Percentiles rank a stretch among this genome's conserved stretches.
Conservation (phyloP, 2,888 invertebrate species). For the Mythimna loreyi region DNA sequence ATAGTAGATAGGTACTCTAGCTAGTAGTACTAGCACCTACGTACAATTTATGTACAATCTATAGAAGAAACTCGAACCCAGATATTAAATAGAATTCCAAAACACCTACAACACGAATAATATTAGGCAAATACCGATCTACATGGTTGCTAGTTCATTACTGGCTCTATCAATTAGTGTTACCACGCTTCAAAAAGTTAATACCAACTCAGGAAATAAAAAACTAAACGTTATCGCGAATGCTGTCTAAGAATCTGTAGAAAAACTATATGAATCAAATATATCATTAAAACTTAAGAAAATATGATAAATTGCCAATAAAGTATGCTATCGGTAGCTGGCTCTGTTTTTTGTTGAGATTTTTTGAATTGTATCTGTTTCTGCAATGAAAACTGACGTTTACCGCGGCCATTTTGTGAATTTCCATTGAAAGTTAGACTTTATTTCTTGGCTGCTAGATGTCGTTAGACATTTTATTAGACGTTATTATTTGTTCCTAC, state of each 20-base stretch:
- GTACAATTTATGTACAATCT: background rate
- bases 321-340: slow-evolving; percentile 68
- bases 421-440: slow-evolving; percentile 51
- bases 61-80: slow-evolving; percentile 10
- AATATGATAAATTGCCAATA: slow-evolving; percentile 82
- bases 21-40: background rate
- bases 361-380: slow-evolving; percentile 74
- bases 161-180: slow-evolving; percentile 65
- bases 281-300: slow-evolving; percentile 80
- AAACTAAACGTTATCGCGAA: slow-evolving; percentile 65
- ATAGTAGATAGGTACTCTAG: background rate
- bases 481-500: slow-evolving; percentile 39
- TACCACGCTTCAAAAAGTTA: slow-evolving; percentile 62
- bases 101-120: slow-evolving; percentile 53
- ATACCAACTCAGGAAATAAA: slow-evolving; percentile 65
- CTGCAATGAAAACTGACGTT: slow-evolving; percentile 35
- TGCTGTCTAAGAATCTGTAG: slow-evolving; percentile 68
- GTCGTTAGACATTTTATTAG: slow-evolving; percentile 20
- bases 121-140: slow-evolving; percentile 42
- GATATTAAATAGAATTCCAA: slow-evolving; percentile 44
- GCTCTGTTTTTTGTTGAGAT: slow-evolving; percentile 74
- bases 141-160: slow-evolving; percentile 32
- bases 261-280: slow-evolving; percentile 77
- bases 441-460: slow-evolving; percentile 46
- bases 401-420: slow-evolving; percentile 23